phyloP scores from a whole-genome alignment of 2,113 vertebrate species.

The Neodontobutis hainanensis region DNA sequence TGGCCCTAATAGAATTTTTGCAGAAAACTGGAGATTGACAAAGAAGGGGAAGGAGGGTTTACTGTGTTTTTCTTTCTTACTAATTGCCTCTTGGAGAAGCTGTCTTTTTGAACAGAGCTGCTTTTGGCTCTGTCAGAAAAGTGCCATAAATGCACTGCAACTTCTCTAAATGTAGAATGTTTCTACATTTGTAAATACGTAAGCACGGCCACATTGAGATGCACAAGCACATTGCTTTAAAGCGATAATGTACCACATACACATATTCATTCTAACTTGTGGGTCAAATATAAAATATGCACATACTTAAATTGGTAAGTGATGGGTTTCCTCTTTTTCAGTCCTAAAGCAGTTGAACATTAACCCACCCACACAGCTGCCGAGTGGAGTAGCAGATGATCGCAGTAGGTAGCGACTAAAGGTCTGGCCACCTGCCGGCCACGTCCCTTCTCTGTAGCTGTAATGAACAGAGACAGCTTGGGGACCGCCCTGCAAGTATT shows the following conservation, averaged over 20 bases:
- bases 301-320: slow-evolving; percentile 37
- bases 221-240: slow-evolving; percentile 25
- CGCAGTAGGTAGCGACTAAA: slow-evolving; percentile 86
- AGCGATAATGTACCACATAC: slow-evolving; percentile 36
- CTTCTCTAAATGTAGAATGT: slow-evolving; percentile 33
- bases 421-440: slow-evolving; percentile 91
- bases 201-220: slow-evolving; percentile 29
- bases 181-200: slow-evolving; percentile 50
- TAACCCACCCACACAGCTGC: slow-evolving; percentile 48
- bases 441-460: slow-evolving; percentile 85
- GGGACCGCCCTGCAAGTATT: slow-evolving; percentile 86
- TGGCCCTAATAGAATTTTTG: slow-evolving; percentile 81
- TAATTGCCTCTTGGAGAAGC: slow-evolving; percentile 60
- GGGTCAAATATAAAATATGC: slow-evolving; percentile 59
- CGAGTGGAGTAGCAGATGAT: slow-evolving; percentile 80
- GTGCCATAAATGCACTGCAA: slow-evolving; percentile 44
- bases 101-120: slow-evolving; percentile 37
- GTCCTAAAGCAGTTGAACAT: slow-evolving; percentile 3
- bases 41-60: slow-evolving; percentile 29
- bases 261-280: slow-evolving; percentile 31
- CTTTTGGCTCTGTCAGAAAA: slow-evolving; percentile 50
- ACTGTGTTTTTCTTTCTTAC: slow-evolving; percentile 59
- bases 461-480: slow-evolving; percentile 98
- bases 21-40: slow-evolving; percentile 69
- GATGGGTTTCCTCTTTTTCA: slow-evolving; percentile 37